Evolutionary conservation across 2,113 vertebrate species (phyloP).

Genomic region (Callithrix jacchus): DNA sequence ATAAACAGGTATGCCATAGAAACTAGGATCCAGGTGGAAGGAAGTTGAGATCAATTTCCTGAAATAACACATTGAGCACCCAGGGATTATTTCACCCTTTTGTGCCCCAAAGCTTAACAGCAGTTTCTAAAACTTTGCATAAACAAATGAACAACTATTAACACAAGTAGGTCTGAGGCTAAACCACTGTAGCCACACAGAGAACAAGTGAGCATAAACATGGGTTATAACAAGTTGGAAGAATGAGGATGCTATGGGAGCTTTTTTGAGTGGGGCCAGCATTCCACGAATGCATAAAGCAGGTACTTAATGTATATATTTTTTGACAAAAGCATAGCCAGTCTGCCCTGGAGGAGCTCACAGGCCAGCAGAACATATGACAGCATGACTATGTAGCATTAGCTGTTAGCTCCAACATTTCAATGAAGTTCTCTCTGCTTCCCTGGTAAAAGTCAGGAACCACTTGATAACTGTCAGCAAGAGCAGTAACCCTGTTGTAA

Average conservation of each 20-base stretch:
- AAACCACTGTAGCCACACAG: not conserved
- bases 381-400: not conserved
- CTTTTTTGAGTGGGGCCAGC: not conserved
- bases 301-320: not conserved
- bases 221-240: not conserved
- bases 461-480: not conserved
- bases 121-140: not conserved
- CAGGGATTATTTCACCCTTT: not conserved
- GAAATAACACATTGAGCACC: too few relatives aligned
- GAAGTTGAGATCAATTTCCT: not conserved
- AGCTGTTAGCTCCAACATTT: not conserved
- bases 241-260: not conserved
- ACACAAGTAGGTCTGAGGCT: not conserved
- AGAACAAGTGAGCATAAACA: not conserved
- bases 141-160: not conserved
- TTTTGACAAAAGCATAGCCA: not conserved
- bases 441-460: too few relatives aligned
- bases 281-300: not conserved
- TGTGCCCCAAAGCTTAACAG: not conserved
- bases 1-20: not conserved
- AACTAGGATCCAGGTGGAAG: not conserved
- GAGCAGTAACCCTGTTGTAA: not conserved
- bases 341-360: not conserved
- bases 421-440: not conserved
- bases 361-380: not conserved